phyloP scores from a whole-genome alignment of 2,113 vertebrate genomes.

The Puma concolor region DNA sequence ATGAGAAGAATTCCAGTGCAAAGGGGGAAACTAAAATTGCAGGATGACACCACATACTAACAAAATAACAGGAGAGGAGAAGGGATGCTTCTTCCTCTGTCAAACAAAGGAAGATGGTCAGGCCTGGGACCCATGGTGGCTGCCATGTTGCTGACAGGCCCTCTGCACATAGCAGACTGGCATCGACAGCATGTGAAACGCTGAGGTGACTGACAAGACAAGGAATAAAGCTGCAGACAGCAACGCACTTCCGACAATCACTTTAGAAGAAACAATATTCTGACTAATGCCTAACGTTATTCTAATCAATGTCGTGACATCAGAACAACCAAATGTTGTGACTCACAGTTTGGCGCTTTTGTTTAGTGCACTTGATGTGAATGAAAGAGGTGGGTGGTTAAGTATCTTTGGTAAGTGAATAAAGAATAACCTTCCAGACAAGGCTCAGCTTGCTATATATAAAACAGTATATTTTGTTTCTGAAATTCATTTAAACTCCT shows the following conservation, averaged over 20 bases:
- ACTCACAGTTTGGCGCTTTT: slow-evolving; percentile 49
- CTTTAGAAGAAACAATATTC: background rate
- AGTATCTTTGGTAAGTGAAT: slow-evolving; percentile 40
- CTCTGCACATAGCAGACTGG: background rate
- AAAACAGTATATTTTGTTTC: slow-evolving; percentile 19
- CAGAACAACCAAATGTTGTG: slow-evolving; percentile 9
- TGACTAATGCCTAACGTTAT: slow-evolving; percentile 9
- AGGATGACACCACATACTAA: background rate
- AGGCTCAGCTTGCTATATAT: background rate
- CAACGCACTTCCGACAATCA: background rate
- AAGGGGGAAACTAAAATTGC: background rate
- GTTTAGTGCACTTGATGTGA: slow-evolving; percentile 12
- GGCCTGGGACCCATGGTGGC: background rate
- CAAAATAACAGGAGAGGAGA: background rate
- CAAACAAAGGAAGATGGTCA: background rate
- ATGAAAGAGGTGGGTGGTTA: slow-evolving; percentile 58
- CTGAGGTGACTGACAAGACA: background rate
- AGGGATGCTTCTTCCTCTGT: background rate
- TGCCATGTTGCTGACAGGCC: background rate
- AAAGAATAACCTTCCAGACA: slow-evolving; percentile 41
- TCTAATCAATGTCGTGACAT: background rate
- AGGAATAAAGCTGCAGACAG: background rate
- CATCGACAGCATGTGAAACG: background rate
- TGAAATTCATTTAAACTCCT: slow-evolving; percentile 61
- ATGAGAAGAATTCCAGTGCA: background rate